Evolutionary conservation across 37 sponge, comb jelly and placozoan species (phyloP), one percentile per base, ranked within the genome.

Genomic region (Tethya wilhelma): DNA sequence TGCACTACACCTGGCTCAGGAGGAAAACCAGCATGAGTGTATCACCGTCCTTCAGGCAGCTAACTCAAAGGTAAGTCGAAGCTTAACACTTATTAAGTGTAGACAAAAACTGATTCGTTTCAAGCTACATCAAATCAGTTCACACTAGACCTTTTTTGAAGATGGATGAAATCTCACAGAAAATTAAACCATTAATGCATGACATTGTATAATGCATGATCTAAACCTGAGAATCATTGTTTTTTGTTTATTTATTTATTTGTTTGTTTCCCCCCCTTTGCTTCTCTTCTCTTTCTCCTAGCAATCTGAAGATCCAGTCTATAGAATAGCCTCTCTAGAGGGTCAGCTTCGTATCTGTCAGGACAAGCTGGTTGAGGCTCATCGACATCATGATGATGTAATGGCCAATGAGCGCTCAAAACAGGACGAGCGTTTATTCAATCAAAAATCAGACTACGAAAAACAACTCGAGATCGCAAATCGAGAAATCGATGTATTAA

Each of bases 11-110:
- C 42, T 91, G 23, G 92, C 92, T 2, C 55, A 73, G 56, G 92
- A 91, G 38, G 92, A 91, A 17, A 79, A 74, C 4, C 87, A 91
- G 19, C 40, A 67, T 4, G 70, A 74, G 67, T 77, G 69, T 73
- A 19, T 56, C 17, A 67, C 73, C 26, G 53, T 86, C 12, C 83
- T 91, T 0, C 64, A 68, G 30, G 87, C 77, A 44, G 87, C 92
- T 22, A 73, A 39, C n/a, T 78, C 79, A 34, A 72, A 76, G 84
- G 92, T 91, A 30, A 71, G 76, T 33, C 38, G 4, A 33, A 5
- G 7, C 9, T 17, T 7, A 32, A 22, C 37, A 34, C 6, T 34
- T 36, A 69, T 12, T 11, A 36, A 69, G 14, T 22, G 14, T 34
- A 33, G 20, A 17, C 14, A 69, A 42, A 22, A 11, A 64, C 33